A percentile compares a stretch with the other conserved stretches of the same genome.
Conservation (phyloP, 2,888 invertebrate species). For the Caenorhabditis virilis region DNA sequence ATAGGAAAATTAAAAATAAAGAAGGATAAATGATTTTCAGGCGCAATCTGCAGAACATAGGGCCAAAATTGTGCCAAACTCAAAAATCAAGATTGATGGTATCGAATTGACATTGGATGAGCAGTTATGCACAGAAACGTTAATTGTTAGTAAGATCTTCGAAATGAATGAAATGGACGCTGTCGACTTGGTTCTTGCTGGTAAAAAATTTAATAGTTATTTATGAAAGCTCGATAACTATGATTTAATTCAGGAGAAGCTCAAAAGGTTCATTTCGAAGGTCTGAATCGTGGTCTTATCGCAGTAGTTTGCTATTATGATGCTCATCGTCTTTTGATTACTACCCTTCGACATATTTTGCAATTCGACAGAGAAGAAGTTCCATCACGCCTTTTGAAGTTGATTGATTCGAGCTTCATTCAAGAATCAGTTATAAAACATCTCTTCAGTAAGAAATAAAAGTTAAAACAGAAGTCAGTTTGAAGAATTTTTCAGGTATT, state of each 20-base stretch:
- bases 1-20: background rate
- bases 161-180: slow-evolving; percentile 47
- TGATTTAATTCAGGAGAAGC: slow-evolving; percentile 39
- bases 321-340: slow-evolving; percentile 35
- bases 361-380: slow-evolving; percentile 33
- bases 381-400: slow-evolving; percentile 8
- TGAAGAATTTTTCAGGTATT: slow-evolving; percentile 29
- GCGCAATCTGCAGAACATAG: slow-evolving; percentile 3
- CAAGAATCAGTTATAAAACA: slow-evolving; percentile 21
- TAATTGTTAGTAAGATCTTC: slow-evolving; percentile 48
- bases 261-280: slow-evolving; percentile 47
- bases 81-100: slow-evolving; percentile 17
- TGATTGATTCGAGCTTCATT: slow-evolving; percentile 35
- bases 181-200: slow-evolving; percentile 48
- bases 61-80: slow-evolving; percentile 8
- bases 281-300: slow-evolving; percentile 46
- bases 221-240: background rate
- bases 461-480: background rate
- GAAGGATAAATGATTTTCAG: background rate
- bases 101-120: slow-evolving; percentile 31
- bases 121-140: slow-evolving; percentile 30
- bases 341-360: slow-evolving; percentile 30
- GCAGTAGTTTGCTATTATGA: slow-evolving; percentile 61
- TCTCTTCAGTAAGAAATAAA: slow-evolving; percentile 34
- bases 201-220: too few species aligned